Conservation (phyloP, 2,797 vertebrate species). For the Phataginus tetradactyla region DNA sequence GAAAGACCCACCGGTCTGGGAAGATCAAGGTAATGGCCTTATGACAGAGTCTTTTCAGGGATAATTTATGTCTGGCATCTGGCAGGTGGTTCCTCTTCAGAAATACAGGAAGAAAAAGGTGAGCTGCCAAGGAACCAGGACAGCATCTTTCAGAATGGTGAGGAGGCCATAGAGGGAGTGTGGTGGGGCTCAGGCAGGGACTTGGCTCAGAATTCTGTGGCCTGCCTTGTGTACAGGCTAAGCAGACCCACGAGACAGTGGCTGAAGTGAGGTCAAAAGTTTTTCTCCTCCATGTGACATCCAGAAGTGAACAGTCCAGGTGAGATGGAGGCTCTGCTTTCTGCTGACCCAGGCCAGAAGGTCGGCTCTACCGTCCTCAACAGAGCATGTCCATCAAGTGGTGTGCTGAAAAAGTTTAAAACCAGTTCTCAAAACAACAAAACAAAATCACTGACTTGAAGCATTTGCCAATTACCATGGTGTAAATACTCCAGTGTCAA, state of each 20-base stretch:
- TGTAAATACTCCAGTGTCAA: background rate
- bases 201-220: background rate
- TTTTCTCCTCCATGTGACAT: background rate
- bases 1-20: background rate
- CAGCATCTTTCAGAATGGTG: background rate
- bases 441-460: background rate
- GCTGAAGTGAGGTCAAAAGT: background rate
- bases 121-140: background rate
- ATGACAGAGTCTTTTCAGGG: background rate
- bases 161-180: background rate
- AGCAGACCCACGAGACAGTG: background rate
- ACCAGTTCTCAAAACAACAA: background rate
- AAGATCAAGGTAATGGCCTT: background rate
- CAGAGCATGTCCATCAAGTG: background rate
- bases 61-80: background rate
- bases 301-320: background rate
- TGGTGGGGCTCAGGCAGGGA: rapidly evolving
- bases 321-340: background rate
- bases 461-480: background rate
- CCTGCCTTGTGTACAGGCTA: background rate
- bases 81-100: background rate
- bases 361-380: background rate
- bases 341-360: background rate
- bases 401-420: background rate
- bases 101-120: background rate